Percentiles rank a stretch among this genome's conserved stretches.
These are phyloP conservation scores for Poecilobothrus nobilitatus DNA, from an alignment of 2,888 invertebrate genomes.

Conservation along the genomic window DNA sequence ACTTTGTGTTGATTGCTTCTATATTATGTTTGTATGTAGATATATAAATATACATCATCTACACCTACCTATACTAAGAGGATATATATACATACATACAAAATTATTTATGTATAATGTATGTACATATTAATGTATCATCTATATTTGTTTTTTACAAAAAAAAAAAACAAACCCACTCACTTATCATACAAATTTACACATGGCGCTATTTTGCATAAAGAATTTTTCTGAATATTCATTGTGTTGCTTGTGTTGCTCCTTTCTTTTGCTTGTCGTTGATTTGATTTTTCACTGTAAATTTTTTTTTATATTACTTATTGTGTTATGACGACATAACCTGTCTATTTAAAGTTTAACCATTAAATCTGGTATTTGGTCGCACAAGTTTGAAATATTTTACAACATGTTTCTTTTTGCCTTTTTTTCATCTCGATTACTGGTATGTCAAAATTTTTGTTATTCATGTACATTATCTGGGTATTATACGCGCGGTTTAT, in stretches of 20 bases:
- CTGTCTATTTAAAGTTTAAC: slow-evolving; percentile 1
- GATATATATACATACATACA: too few species aligned
- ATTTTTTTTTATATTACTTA: not conserved
- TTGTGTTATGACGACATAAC: not conserved
- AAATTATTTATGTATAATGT: too few species aligned
- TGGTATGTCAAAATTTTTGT: not conserved
- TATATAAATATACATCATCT: too few species aligned
- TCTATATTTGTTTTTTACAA: not conserved
- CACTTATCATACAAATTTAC: not conserved
- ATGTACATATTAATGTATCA: too few species aligned
- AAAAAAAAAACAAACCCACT: not conserved
- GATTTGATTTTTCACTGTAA: too few species aligned
- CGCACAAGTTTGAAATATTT: not conserved
- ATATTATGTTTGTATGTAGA: too few species aligned
- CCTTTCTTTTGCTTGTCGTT: too few species aligned
- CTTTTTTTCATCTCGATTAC: not conserved
- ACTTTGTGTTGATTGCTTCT: too few species aligned
- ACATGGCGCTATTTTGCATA: slow-evolving; percentile 1
- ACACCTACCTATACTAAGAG: too few species aligned
- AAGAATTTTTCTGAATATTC: not conserved
- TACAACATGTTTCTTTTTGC: not conserved
- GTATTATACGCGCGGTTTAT: not conserved
- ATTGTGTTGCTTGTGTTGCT: not conserved
- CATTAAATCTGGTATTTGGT: slow-evolving; percentile 4
- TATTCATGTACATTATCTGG: too few species aligned